phyloP scores from a whole-genome alignment of 2,113 vertebrate genomes.

The Hypanus sabinus region DNA sequence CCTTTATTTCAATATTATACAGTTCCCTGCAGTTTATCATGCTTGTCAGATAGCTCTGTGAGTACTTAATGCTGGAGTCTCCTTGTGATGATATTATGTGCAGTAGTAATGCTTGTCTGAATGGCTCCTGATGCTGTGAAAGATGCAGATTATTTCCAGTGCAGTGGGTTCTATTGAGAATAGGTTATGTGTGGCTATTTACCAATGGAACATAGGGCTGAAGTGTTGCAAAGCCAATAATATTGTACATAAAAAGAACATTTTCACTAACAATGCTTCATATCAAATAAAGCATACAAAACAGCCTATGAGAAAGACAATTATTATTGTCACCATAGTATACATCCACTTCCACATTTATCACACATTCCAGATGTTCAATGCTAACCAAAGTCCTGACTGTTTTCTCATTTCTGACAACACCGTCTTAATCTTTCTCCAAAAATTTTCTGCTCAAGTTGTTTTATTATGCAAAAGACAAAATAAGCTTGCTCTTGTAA shows the following conservation, averaged over 20 bases:
- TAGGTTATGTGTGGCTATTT: not conserved
- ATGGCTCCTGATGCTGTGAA: not conserved
- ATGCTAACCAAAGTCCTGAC: slow-evolving; percentile 10
- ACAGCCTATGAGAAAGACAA: not conserved
- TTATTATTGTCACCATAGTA: not conserved
- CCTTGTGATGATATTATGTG: too few relatives aligned
- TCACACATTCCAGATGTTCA: not conserved
- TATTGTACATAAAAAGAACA: not conserved
- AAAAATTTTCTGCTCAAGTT: too few relatives aligned
- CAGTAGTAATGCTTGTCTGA: not conserved
- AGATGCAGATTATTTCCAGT: not conserved
- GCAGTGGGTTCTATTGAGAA: not conserved
- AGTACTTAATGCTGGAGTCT: not conserved
- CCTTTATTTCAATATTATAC: not conserved
- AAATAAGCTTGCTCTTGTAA: not conserved
- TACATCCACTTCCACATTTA: not conserved
- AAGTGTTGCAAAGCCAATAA: not conserved
- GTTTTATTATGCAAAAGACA: not conserved
- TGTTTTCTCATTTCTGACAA: not conserved
- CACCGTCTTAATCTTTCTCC: slow-evolving; percentile 25
- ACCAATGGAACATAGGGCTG: not conserved
- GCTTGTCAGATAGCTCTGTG: not conserved
- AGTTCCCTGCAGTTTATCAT: not conserved
- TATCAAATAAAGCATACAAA: not conserved
- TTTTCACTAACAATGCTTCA: not conserved